These are phyloP conservation scores for Drosophila cardini DNA, from an alignment of 1,140 invertebrate species.

Conservation along the genomic window DNA sequence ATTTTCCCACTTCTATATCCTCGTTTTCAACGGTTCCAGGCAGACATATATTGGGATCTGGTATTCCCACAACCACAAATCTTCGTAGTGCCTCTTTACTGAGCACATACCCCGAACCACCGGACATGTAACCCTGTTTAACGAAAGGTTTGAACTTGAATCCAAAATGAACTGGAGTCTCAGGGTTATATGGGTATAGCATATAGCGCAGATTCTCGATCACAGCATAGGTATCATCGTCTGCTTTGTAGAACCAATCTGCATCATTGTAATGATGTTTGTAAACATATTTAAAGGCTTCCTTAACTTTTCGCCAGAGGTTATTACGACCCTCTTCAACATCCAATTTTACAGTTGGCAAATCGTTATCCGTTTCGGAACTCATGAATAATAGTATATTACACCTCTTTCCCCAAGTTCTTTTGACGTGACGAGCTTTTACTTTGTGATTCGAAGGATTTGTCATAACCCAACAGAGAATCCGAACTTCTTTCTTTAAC, in stretches of 20 bases:
- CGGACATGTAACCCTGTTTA: conserved; percentile 97
- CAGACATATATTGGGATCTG: conserved; percentile 88
- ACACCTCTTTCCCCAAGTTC: conserved; percentile 97
- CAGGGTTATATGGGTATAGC: conserved; percentile 89
- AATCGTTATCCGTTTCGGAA: conserved; percentile 88
- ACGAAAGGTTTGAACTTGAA: conserved; percentile 95
- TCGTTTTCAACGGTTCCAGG: conserved; percentile 87
- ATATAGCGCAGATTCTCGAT: conserved; percentile 96
- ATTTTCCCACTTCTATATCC: conserved; percentile 97
- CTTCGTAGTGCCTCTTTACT: conserved; percentile 91
- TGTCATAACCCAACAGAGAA: conserved; percentile 99
- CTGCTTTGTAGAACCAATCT: conserved; percentile 98
- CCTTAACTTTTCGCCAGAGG: conserved; percentile 97
- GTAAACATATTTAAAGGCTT: conserved; percentile 95
- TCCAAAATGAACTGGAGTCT: conserved; percentile 93
- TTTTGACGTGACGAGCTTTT: conserved; percentile 89
- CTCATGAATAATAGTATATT: conserved; percentile 96
- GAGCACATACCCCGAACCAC: conserved; percentile 96
- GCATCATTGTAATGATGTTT: conserved; percentile 92
- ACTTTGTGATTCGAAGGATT: conserved; percentile 94
- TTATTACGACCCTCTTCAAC: conserved; percentile 94
- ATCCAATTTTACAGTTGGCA: conserved; percentile 89
- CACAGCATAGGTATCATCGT: conserved; percentile 97
- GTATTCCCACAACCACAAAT: conserved; percentile 90
- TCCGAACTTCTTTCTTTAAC: conserved; percentile 90